Base-by-base conservation (phyloP, 1,140 invertebrate genomes). In the Ephestia elutella region DNA sequence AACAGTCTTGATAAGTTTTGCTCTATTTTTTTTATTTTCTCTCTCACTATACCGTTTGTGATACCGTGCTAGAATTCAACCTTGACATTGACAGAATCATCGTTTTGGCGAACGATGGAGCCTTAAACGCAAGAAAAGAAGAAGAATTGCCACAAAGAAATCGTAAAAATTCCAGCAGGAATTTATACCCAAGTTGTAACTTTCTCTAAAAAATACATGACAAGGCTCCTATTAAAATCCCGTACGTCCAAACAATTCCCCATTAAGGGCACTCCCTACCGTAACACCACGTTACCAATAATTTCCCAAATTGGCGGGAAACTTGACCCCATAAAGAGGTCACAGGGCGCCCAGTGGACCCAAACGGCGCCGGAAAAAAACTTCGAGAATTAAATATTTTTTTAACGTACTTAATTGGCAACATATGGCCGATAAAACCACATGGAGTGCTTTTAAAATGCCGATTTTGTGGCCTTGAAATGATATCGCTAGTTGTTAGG, bases 291-390 rank as follows among this genome's bases (percentile, higher is more conserved):
- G 9, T 35, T 35, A 35, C 32, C 32, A 35, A 35, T 35, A 35
- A 13, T 35, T 35, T 13, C 3, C 32, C 13, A 35, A 35, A 35
- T 58, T 58, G 30, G 49, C 30, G 25, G 50, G 35, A 59, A 59
- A 60, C 35, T 65, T 60, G 58, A 65, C 63, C 63, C 57, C 63
- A 65, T 65, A 62, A 62, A 65, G 48, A 61, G 63, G 63, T 65
- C 59, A 60, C 11, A 13, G 32, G 13, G 18, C 28, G 28, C 48
- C 32, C 56, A 62, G 51, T 65, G 53, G 56, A 15, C 49, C 49
- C 19, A 44, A 57, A 58, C 59, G 53, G 11, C 63, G 63, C 1
- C 28, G 17, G 20, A 18, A 57, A 49, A 65, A 57, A 65, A 49
- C 18, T 55, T 25, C 7, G 21, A 21, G 32, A 19, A 20, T 44